phyloP scores from a whole-genome alignment of 2,113 vertebrate genomes.

The Nerophis ophidion region DNA sequence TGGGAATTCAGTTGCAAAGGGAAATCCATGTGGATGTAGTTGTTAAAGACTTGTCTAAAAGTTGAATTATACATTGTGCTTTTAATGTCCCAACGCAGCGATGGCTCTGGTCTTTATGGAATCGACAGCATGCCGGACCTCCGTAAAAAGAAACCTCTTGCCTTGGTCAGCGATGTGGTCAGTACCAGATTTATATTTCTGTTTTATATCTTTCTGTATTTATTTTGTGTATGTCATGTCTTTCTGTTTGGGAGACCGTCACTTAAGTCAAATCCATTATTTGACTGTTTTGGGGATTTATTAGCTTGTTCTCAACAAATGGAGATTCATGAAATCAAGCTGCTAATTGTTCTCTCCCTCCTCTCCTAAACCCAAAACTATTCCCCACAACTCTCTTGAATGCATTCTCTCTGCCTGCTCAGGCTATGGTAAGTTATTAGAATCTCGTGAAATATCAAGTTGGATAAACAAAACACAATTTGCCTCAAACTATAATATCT shows the following conservation, averaged over 20 bases:
- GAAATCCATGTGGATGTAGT: no score
- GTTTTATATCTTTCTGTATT: background rate
- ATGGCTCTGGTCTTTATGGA: slow-evolving; percentile 88
- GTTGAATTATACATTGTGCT: background rate
- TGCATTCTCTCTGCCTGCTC: slow-evolving; percentile 77
- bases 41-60: background rate
- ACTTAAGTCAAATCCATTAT: slow-evolving; percentile 5
- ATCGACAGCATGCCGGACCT: slow-evolving; percentile 99
- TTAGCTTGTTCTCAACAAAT: slow-evolving; percentile 39
- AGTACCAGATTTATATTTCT: slow-evolving; percentile 52
- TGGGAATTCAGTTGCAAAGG: no score
- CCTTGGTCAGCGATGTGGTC: slow-evolving; percentile 97
- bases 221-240: background rate
- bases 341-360: slow-evolving; percentile 65
- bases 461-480: slow-evolving; percentile 22
- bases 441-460: slow-evolving; percentile 51
- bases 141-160: slow-evolving; percentile 91
- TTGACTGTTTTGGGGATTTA: slow-evolving; percentile 25
- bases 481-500: slow-evolving; percentile 10
- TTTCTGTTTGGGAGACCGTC: slow-evolving; percentile 25
- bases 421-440: slow-evolving; percentile 92
- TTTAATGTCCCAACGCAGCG: slow-evolving; percentile 59
- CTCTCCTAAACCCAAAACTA: slow-evolving; percentile 71
- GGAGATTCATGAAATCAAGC: slow-evolving; percentile 45
- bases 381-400: slow-evolving; percentile 80